A percentile compares a stretch with the other conserved stretches of the same genome.
Conservation (phyloP, 2,888 invertebrate genomes). For the Napeogenes inachia region DNA sequence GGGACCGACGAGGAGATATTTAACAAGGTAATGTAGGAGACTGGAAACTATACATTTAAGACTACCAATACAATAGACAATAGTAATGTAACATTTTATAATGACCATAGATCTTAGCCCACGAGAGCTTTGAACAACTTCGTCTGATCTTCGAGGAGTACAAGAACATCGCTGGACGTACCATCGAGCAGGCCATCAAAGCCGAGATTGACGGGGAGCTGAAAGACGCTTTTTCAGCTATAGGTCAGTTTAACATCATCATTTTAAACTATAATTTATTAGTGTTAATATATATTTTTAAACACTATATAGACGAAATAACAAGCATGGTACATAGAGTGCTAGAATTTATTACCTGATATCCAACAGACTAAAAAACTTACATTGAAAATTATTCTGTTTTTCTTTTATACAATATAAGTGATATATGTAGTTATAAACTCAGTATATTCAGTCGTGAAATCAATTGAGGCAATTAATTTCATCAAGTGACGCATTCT, state of each 20-base stretch:
- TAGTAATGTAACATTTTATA: too few species aligned
- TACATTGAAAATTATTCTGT: too few species aligned
- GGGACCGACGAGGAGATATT: slow-evolving; percentile 87
- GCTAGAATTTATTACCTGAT: too few species aligned
- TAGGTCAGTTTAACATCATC: slow-evolving; percentile 70
- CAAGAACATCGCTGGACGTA: slow-evolving; percentile 83
- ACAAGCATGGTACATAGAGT: too few species aligned
- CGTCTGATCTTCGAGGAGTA: slow-evolving; percentile 84
- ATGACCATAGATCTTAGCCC: slow-evolving; percentile 77
- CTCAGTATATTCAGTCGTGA: neutral
- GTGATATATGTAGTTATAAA: neutral
- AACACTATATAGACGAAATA: too few species aligned
- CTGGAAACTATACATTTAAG: too few species aligned
- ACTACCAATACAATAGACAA: too few species aligned
- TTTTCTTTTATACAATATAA: too few species aligned
- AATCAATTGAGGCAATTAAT: slow-evolving; percentile 1
- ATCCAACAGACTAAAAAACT: too few species aligned
- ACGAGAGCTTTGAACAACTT: slow-evolving; percentile 85
- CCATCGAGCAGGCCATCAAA: slow-evolving; percentile 84
- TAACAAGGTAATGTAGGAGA: slow-evolving; percentile 63
- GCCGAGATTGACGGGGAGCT: slow-evolving; percentile 82
- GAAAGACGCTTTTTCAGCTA: slow-evolving; percentile 82
- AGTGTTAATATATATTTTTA: neutral
- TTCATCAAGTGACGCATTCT: slow-evolving; percentile 5
- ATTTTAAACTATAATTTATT: neutral